These are phyloP conservation scores for Apodemus sylvaticus DNA, from an alignment of 2,113 vertebrate genomes.

Conservation along the genomic window DNA sequence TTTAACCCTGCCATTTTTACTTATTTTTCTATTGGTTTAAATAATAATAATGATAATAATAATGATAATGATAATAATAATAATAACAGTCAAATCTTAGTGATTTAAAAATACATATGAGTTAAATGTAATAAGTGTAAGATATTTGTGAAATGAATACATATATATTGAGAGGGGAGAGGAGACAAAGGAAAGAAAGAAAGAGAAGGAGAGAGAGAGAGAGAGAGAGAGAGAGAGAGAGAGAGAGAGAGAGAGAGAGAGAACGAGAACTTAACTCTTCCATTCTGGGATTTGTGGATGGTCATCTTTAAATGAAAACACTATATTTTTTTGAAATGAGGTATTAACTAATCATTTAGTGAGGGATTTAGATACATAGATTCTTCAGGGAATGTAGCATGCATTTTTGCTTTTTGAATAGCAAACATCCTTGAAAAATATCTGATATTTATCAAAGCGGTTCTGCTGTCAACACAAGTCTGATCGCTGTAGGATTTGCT, in stretches of 20 bases:
- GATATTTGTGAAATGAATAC: background rate
- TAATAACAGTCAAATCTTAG: too few species aligned
- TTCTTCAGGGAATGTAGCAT: background rate
- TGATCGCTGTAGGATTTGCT: constrained; percentile 23
- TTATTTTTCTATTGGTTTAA: background rate
- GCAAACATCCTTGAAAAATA: constrained; percentile 50
- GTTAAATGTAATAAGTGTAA: background rate
- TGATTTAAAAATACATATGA: background rate
- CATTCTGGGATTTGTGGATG: constrained; percentile 50
- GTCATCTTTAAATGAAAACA: background rate
- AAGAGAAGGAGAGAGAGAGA: too few species aligned
- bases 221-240: background rate
- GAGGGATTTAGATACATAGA: background rate
- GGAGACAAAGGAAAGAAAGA: too few species aligned
- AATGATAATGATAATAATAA: too few species aligned
- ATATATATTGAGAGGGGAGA: background rate
- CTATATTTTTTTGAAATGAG: constrained; percentile 41
- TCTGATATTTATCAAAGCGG: constrained; percentile 34
- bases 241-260: too few species aligned
- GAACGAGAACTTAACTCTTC: constrained; percentile 7
- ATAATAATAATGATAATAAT: background rate
- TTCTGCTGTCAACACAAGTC: background rate
- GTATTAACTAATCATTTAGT: constrained; percentile 40
- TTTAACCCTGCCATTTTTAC: background rate
- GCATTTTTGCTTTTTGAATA: constrained; percentile 43